These are phyloP conservation scores for Falco berigora DNA, from an alignment of 2,797 vertebrate genomes.

Conservation along the genomic window DNA sequence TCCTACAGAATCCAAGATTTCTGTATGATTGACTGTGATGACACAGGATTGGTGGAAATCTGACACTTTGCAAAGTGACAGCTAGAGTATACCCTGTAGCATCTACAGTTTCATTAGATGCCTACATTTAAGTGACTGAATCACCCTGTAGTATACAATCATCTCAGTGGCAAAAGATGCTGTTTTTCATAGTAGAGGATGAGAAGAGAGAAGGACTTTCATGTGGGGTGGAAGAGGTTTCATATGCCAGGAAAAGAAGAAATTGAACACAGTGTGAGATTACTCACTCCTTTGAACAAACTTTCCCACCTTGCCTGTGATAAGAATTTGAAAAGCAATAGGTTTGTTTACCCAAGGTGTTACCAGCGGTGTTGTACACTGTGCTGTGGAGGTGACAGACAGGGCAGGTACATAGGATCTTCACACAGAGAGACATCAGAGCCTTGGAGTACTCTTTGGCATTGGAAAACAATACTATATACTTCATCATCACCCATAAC, in stretches of 20 bases:
- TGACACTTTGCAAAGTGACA: neutral
- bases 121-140: neutral
- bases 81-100: neutral
- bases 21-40: neutral
- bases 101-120: neutral
- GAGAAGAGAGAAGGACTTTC: neutral
- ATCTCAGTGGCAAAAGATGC: neutral
- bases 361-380: neutral
- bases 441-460: neutral
- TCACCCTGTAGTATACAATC: neutral
- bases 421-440: neutral
- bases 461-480: neutral
- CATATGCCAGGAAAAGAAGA: neutral
- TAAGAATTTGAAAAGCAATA: neutral
- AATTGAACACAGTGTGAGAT: neutral
- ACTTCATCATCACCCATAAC: neutral
- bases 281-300: neutral
- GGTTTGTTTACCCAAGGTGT: neutral
- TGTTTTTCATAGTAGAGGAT: neutral
- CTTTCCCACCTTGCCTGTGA: neutral
- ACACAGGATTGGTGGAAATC: neutral
- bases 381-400: neutral
- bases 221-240: neutral
- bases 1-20: neutral
- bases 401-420: neutral